Base-by-base conservation (phyloP, 1,140 invertebrate genomes). In the Marisa cornuarietis region DNA sequence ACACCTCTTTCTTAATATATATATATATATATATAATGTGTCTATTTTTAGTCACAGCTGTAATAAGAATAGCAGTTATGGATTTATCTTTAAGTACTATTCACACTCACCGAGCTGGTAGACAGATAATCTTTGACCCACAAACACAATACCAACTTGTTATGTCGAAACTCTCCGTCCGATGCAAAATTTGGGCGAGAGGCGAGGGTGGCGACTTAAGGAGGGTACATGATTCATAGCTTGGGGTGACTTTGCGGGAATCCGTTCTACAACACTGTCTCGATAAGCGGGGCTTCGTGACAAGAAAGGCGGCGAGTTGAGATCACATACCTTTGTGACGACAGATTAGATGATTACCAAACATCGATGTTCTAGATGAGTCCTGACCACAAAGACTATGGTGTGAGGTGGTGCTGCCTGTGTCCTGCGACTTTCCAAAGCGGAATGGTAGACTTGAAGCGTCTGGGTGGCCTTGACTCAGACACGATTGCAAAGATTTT, bases 331-430 rank as follows among this genome's bases (percentile, higher is more conserved):
- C 4, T 51, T 72, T 16, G 18, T 72, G 49, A 49, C 52, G 54
- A 22, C 61, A 11, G 71, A 72, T n/a, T 10, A 11, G 4, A 31
- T 69, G n/a, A 16, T 69, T 42, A 42, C 31, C 1, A 0, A 69
- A 26, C n/a, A 8, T 10, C n/a, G 5, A 22, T 14, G 2, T n/a
- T 16, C 1, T 62, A 76, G 73, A 61, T 11, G 20, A 58, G 62
- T 26, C 73, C 73, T 18, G 11, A 42, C 18, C 16, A 24, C 6
- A 5, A n/a, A 42, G 73, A 13, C 20, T 8, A 63, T 54, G 73
- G 73, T 63, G 73, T 76, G 16, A 9, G 61, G 22, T 76, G 73
- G 73, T 63, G 73, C 54, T 61, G 54, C n/a, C 54, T 76, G n/a
- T 76, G 73, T 42, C 73, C 73, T 31, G 3, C 22, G 1, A 24